Conservation (phyloP, 2,888 invertebrate genomes). For the Adelphocoris suturalis region DNA sequence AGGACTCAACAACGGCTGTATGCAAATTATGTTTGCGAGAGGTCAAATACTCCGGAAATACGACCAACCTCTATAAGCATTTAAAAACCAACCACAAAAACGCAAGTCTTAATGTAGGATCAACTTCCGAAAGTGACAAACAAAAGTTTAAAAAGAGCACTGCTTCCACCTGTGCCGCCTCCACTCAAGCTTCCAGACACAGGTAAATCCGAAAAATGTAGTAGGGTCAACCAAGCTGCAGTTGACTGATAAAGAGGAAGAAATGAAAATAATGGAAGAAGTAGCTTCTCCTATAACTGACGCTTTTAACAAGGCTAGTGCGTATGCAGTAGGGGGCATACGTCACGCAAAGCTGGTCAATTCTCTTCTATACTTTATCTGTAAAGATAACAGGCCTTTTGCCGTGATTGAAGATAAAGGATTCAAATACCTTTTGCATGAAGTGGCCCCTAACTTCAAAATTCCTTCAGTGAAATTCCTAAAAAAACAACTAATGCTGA, state of each 20-base stretch:
- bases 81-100: constrained; percentile 13
- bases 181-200: background rate
- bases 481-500: constrained; percentile 23
- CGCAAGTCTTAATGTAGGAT: background rate
- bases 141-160: background rate
- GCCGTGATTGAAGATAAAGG: background rate
- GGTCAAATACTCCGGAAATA: background rate
- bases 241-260: background rate
- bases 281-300: background rate
- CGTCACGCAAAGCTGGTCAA: constrained; percentile 15
- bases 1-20: background rate
- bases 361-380: constrained; percentile 14
- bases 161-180: background rate
- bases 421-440: background rate
- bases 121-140: background rate
- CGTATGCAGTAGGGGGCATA: background rate
- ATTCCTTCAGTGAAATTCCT: constrained; percentile 4
- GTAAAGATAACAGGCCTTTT: constrained; percentile 38
- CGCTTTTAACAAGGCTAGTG: background rate
- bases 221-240: background rate
- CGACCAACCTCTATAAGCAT: background rate
- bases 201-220: background rate
- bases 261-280: background rate
- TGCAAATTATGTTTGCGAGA: constrained; percentile 26
- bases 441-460: constrained; percentile 5